Evolutionary conservation across 2,888 invertebrate genomes (phyloP), one percentile per base, ranked within the genome.

Genomic region (Formica aserva): DNA sequence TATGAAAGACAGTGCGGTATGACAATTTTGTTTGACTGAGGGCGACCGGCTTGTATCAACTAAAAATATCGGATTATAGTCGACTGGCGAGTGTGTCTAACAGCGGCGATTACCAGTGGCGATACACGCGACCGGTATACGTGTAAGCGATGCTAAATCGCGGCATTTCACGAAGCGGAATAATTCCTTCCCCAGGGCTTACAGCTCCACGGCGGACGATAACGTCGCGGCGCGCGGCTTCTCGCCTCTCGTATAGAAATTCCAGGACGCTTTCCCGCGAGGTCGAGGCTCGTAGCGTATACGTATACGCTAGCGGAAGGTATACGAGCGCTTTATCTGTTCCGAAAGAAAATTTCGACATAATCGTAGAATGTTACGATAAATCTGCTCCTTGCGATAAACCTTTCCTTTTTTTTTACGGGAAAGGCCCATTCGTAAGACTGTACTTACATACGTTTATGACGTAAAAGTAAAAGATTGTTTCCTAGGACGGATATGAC

Each of bases 151-250:
- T 62, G 62, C 38, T 63, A 48, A 66, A 67, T 83, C 83, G 69
- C 84, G 84, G 75, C 83, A 85, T 85, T 85, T 85, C 84, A 84
- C 83, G 84, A 83, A 81, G 84, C 84, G 63, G 83, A 85, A 80
- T 80, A 85, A 85, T 83, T 83, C 71, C 76, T 62, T 76, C 52
- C 55, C 60, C 83, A 48, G 83, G 60, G 71, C 71, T 66, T 60
- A 9, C 69, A 45, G 83, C 69, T 63, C 77, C 66, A 71, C 74
- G 38, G 29, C 67, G 72, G 45, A 29, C 77, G 85, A 78, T 87
- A 85, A 75, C 87, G 87, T 71, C 83, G 80, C 69, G 63, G 18
- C 32, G 32, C 48, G 48, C 66, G 66, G 85, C 67, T 82, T 71
- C 57, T 65, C 22, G 26, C 55, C 35, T 35, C 35, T 35, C 60